A percentile compares a stretch with the other conserved stretches of the same genome.
Evolutionary conservation across 1,140 invertebrate genomes (phyloP).

Genomic region (Harlomillsia oculata): DNA sequence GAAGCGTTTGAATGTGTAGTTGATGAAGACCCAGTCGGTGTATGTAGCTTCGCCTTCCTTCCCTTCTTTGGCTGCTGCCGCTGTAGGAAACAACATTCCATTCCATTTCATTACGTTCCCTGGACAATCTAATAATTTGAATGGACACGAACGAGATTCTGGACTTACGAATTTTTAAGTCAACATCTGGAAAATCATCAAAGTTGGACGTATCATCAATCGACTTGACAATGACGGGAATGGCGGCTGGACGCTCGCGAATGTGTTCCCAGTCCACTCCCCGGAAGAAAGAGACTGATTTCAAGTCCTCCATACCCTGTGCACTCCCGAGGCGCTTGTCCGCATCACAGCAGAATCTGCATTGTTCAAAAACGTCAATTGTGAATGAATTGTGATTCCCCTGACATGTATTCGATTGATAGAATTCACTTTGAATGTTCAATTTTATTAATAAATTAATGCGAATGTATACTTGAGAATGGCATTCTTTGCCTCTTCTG

Average conservation of each 20-base stretch:
- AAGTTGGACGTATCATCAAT: conserved; percentile 96
- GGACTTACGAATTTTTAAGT: conserved; percentile 91
- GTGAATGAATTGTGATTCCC: background rate
- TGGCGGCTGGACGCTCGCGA: conserved; percentile 91
- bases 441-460: background rate
- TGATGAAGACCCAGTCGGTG: conserved; percentile 99
- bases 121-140: background rate
- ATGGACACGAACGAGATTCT: background rate
- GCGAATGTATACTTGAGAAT: conserved; percentile 49
- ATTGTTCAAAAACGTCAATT: conserved; percentile 1
- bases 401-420: background rate
- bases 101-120: too few relatives aligned
- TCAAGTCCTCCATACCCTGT: conserved; percentile 78
- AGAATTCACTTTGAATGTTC: background rate
- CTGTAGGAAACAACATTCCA: conserved; percentile 46
- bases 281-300: conserved; percentile 72
- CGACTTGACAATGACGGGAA: conserved; percentile 54
- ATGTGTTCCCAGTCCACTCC: conserved; percentile 94
- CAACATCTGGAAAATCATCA: conserved; percentile 98
- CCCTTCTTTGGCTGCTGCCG: conserved; percentile 60
- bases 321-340: conserved; percentile 84
- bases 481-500: conserved; percentile 79
- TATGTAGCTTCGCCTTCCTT: conserved; percentile 64
- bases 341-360: conserved; percentile 83
- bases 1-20: conserved; percentile 99